Evolutionary conservation across 2,888 invertebrate species (phyloP).

Genomic region (Drosophila affinis): DNA sequence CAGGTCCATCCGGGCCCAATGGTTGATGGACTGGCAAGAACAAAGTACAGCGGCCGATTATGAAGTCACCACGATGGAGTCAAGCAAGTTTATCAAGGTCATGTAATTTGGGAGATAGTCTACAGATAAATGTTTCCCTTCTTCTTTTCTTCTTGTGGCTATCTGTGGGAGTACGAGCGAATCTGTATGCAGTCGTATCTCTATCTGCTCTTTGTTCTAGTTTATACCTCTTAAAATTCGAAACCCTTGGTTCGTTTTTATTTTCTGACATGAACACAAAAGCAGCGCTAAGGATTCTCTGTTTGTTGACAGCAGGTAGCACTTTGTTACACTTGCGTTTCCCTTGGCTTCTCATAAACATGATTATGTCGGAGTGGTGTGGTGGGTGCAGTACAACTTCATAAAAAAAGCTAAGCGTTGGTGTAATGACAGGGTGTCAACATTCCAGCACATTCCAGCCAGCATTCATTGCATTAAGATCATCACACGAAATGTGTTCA

Average conservation of each 20-base stretch:
- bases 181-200: not conserved
- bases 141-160: not conserved
- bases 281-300: too few species aligned
- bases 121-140: conserved; percentile 13
- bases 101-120: conserved; percentile 24
- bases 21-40: conserved; percentile 10
- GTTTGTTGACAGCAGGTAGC: too few species aligned
- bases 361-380: too few species aligned
- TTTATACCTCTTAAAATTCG: not conserved
- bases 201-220: not conserved
- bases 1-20: not conserved
- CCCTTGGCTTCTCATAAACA: too few species aligned
- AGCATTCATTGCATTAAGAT: too few species aligned
- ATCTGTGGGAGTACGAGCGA: not conserved
- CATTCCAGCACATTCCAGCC: too few species aligned
- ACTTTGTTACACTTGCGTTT: too few species aligned
- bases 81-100: conserved; percentile 40
- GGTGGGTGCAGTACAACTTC: too few species aligned
- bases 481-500: too few species aligned
- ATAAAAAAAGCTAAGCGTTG: too few species aligned
- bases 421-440: too few species aligned
- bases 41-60: conserved; percentile 24
- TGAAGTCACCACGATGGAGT: conserved; percentile 18
- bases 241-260: not conserved
- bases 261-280: too few species aligned